Base-by-base conservation (phyloP, 2,797 vertebrate genomes). In the Crenuchus spilurus region DNA sequence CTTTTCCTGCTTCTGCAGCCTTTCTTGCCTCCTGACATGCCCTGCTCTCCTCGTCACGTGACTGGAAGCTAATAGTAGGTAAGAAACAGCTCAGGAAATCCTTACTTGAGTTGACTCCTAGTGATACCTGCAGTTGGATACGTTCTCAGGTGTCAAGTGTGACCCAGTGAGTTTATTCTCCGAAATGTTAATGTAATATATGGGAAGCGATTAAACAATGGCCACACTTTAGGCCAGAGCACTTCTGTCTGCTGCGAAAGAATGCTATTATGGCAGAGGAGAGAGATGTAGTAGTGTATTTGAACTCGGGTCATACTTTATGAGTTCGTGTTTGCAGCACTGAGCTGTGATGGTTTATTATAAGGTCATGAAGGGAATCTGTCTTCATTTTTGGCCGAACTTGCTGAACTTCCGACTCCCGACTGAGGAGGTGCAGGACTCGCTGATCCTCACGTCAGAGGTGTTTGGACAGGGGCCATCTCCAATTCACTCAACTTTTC, bases 351-450 rank as follows among this genome's bases (percentile, higher is more conserved):
- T 31, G 75, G 72, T 48, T 77, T 87, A 81, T 84, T 84, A 70
- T 76, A 62, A 52, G 83, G 49, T 78, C 81, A 82, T 84, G 70
- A 78, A 63, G 37, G 61, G 81, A 85, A 88, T 92, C 85, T 68
- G 16, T 89, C 87, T 87, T 87, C 80, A 84, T 89, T 86, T 90
- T 81, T 85, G 79, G 84, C 87, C 85, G 84, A 89, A 91, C 88
- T 87, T 81, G 82, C 78, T 87, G 86, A 90, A 87, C 87, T 83
- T 70, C 64, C 49, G 44, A 35, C 22, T 60, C 35, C 64, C 60
- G 24, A 44, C 68, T 24, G 63, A 74, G 71, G 75, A 84, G 65
- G 88, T 86, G 86, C 70, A 76, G 72, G 80, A 83, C 82, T 76
- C 46, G 58, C 37, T 20, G 46, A 82, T 44, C 37, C 20, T 64